These are phyloP conservation scores for Cantharis rustica DNA, from an alignment of 2,888 invertebrate genomes.

Conservation along the genomic window DNA sequence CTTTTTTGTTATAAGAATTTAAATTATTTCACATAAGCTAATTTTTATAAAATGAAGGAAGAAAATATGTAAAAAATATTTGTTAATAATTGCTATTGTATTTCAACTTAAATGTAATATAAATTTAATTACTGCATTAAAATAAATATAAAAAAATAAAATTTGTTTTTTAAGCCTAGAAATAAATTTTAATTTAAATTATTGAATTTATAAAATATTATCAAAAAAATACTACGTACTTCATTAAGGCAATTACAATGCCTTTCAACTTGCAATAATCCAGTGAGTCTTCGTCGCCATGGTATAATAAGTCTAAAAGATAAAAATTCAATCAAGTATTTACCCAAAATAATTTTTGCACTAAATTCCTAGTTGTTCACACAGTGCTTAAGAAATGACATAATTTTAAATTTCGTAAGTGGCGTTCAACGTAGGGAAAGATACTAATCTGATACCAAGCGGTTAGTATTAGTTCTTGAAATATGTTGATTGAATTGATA, in stretches of 20 bases:
- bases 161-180: neutral
- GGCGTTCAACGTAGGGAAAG: no score
- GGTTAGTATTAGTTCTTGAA: no score
- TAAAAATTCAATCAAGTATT: neutral
- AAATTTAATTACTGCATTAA: neutral
- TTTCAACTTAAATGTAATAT: neutral
- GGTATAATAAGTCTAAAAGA: slow-evolving; percentile 5
- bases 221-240: slow-evolving; percentile 1
- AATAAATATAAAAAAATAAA: neutral
- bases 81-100: neutral
- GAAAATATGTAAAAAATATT: neutral
- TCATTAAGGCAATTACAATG: neutral
- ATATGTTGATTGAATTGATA: no score
- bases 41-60: neutral
- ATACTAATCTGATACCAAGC: no score
- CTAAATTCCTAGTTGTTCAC: neutral
- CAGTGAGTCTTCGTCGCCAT: slow-evolving; percentile 9
- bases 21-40: neutral
- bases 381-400: neutral
- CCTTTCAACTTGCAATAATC: slow-evolving; percentile 8
- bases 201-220: neutral
- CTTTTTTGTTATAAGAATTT: neutral
- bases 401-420: no score
- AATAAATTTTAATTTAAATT: neutral
- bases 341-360: neutral